Evolutionary conservation across 2,888 invertebrate genomes (phyloP).

Genomic region (Drosophila infuscata): DNA sequence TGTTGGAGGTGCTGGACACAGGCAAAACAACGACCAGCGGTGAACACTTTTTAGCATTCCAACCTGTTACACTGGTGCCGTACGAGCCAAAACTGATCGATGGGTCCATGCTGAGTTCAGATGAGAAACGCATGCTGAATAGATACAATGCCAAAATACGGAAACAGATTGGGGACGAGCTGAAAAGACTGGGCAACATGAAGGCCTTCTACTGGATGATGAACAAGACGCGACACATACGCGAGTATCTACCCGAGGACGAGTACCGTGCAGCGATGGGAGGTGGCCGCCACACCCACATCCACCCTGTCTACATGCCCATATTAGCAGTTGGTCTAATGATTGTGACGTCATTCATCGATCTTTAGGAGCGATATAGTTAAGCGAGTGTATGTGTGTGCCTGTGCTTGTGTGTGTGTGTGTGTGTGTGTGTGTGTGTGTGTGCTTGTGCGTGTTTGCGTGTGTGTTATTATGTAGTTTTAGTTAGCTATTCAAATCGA

Average conservation of each 20-base stretch:
- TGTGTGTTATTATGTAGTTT: slow-evolving; percentile 59
- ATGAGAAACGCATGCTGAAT: slow-evolving; percentile 94
- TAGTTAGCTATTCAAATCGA: slow-evolving; percentile 72
- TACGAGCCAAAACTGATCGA: slow-evolving; percentile 95
- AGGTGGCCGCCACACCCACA: slow-evolving; percentile 37
- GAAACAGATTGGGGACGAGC: slow-evolving; percentile 90
- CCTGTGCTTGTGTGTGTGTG: slow-evolving; percentile 12
- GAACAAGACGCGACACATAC: slow-evolving; percentile 91
- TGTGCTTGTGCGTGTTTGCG: slow-evolving; percentile 14
- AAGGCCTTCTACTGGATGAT: slow-evolving; percentile 94
- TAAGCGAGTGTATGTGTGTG: slow-evolving; percentile 24
- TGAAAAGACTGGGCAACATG: slow-evolving; percentile 89
- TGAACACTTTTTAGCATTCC: slow-evolving; percentile 90
- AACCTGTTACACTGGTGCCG: slow-evolving; percentile 93
- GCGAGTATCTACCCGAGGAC: slow-evolving; percentile 86
- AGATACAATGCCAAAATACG: slow-evolving; percentile 91
- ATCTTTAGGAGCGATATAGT: slow-evolving; percentile 31
- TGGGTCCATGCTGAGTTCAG: slow-evolving; percentile 89
- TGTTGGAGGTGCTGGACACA: slow-evolving; percentile 89
- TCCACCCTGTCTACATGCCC: slow-evolving; percentile 12
- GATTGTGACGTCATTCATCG: slow-evolving; percentile 32
- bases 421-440: slow-evolving; percentile 13
- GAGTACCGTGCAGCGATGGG: slow-evolving; percentile 83
- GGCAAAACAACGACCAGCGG: slow-evolving; percentile 85
- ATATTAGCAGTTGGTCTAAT: slow-evolving; percentile 25